These are phyloP conservation scores for Ariopsis seemanni DNA, from an alignment of 2,113 vertebrate genomes.

Conservation along the genomic window DNA sequence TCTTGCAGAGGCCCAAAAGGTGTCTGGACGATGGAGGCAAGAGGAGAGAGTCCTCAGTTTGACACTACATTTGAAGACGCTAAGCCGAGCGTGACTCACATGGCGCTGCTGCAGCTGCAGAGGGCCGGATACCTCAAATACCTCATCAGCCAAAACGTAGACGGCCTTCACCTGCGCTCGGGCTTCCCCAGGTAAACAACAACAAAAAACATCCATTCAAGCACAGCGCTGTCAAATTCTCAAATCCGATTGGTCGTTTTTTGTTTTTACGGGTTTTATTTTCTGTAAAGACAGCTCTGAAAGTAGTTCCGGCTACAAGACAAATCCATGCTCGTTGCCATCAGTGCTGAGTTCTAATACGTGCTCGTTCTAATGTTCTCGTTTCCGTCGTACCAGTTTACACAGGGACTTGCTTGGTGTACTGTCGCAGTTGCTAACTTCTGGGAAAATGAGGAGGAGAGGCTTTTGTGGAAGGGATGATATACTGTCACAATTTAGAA, in stretches of 20 bases:
- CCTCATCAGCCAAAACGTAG: slow-evolving; percentile 96
- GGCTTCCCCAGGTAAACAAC: slow-evolving; percentile 89
- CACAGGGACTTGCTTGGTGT: background rate
- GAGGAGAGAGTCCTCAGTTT: slow-evolving; percentile 86
- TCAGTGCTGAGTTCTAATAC: too few relatives aligned
- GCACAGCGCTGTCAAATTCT: background rate
- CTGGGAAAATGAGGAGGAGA: too few relatives aligned
- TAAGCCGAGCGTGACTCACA: slow-evolving; percentile 85
- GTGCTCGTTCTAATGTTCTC: background rate
- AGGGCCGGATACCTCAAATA: slow-evolving; percentile 86
- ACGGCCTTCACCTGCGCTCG: slow-evolving; percentile 90
- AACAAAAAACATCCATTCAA: background rate
- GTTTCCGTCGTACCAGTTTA: background rate
- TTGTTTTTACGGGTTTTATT: background rate
- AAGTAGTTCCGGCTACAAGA: background rate
- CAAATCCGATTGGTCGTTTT: too few relatives aligned
- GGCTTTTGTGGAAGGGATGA: too few relatives aligned
- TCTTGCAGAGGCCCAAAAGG: slow-evolving; percentile 89
- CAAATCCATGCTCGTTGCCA: background rate
- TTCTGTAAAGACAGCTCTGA: background rate
- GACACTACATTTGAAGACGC: slow-evolving; percentile 95
- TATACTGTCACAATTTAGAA: too few relatives aligned
- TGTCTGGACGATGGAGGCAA: slow-evolving; percentile 95
- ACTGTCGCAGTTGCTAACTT: too few relatives aligned
- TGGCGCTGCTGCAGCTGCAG: slow-evolving; percentile 90